Evolutionary conservation across 2,113 vertebrate genomes (phyloP).

Genomic region (Todiramphus saurophagus): DNA sequence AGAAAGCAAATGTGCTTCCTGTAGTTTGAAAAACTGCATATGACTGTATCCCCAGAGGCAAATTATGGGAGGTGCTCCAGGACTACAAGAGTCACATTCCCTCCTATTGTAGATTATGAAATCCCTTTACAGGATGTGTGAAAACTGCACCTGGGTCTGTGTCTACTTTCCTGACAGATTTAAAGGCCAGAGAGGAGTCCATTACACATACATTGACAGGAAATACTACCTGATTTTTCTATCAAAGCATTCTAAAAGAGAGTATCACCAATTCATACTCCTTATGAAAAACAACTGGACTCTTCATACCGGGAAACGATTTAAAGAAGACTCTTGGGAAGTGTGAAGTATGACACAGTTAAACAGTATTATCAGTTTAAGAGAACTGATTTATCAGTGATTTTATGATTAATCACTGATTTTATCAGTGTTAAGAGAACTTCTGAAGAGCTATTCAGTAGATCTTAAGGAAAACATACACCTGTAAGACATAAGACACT

Average conservation of each 20-base stretch:
- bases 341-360: neutral
- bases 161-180: slow-evolving; percentile 60
- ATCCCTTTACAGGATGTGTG: slow-evolving; percentile 68
- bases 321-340: neutral
- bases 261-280: neutral
- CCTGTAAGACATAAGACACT: neutral
- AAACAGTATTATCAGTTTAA: neutral
- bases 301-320: neutral
- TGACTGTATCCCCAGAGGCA: slow-evolving; percentile 25
- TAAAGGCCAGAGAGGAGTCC: slow-evolving; percentile 66
- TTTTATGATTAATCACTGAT: too few species aligned
- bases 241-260: slow-evolving; percentile 13
- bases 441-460: neutral
- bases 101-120: slow-evolving; percentile 38
- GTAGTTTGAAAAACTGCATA: slow-evolving; percentile 37
- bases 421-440: neutral
- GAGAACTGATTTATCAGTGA: too few species aligned
- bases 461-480: neutral
- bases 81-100: slow-evolving; percentile 6
- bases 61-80: slow-evolving; percentile 51
- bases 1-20: slow-evolving; percentile 59
- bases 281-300: neutral
- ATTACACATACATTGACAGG: slow-evolving; percentile 20
- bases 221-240: slow-evolving; percentile 55
- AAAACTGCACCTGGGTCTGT: slow-evolving; percentile 59